Conservation (phyloP, 2,797 vertebrate species). For the Perodicticus potto region DNA sequence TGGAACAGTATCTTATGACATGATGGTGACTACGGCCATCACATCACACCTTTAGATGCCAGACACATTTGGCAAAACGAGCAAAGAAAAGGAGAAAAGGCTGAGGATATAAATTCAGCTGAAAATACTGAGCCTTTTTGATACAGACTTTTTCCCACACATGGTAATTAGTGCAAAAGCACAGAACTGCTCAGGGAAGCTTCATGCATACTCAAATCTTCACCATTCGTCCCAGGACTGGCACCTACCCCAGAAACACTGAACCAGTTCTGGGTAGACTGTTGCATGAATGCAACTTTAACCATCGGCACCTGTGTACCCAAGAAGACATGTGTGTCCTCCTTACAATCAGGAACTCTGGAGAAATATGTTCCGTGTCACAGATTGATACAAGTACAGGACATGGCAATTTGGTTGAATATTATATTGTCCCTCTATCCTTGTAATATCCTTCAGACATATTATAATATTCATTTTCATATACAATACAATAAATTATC, state of each 20-base stretch:
- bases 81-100: not conserved
- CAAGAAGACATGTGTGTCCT: not conserved
- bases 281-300: not conserved
- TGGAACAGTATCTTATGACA: not conserved
- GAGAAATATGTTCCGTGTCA: not conserved
- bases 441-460: not conserved
- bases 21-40: not conserved
- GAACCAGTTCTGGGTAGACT: not conserved
- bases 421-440: not conserved
- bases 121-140: not conserved
- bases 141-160: not conserved
- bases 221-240: not conserved
- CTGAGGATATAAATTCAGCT: not conserved
- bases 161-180: not conserved
- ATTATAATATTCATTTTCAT: constrained; percentile 26
- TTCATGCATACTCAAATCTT: not conserved
- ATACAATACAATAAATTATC: constrained; percentile 3
- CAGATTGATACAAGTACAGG: not conserved
- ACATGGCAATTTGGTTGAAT: not conserved
- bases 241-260: not conserved
- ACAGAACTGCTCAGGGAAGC: not conserved
- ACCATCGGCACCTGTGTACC: not conserved
- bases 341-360: not conserved
- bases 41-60: not conserved
- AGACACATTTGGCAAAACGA: not conserved